Conservation (phyloP, 2,113 vertebrate species). For the Grammomys surdaster region DNA sequence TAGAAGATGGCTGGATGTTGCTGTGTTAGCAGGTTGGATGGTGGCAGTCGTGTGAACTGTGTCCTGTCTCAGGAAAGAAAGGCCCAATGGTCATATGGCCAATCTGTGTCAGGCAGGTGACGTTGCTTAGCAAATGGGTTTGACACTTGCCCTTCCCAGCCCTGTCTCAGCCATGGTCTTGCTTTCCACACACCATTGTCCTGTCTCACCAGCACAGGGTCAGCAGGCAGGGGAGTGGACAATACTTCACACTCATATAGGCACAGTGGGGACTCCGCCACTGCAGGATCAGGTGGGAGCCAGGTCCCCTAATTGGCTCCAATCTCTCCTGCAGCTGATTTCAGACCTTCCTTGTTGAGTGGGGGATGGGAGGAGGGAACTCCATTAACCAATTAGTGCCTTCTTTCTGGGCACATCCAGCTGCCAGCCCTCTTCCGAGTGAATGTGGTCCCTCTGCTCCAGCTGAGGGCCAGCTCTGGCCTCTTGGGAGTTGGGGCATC, state of each 20-base stretch:
- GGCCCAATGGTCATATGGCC: not conserved
- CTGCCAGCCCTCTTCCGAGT: conserved; percentile 26
- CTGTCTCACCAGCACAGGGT: not conserved
- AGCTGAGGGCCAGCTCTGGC: conserved; percentile 70
- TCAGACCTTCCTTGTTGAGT: conserved; percentile 7
- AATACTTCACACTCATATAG: not conserved
- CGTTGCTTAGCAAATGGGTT: not conserved
- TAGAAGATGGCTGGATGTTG: too few species aligned
- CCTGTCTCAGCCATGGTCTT: not conserved
- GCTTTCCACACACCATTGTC: not conserved
- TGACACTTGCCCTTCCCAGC: not conserved
- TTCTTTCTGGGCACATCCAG: conserved; percentile 18
- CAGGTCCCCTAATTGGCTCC: conserved; percentile 53
- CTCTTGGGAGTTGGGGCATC: conserved; percentile 50
- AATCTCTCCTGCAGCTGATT: conserved; percentile 29
- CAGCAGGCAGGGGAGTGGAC: accelerated
- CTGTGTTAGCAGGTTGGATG: not conserved
- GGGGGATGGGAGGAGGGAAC: not conserved
- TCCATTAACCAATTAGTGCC: conserved; percentile 73
- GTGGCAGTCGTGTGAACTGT: not conserved
- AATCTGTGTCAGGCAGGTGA: not conserved
- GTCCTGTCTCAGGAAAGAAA: not conserved
- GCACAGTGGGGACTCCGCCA: not conserved
- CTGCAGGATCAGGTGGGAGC: not conserved
- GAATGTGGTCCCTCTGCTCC: not conserved